Evolutionary conservation across 2,113 vertebrate genomes (phyloP).

Genomic region (Verasper variegatus): DNA sequence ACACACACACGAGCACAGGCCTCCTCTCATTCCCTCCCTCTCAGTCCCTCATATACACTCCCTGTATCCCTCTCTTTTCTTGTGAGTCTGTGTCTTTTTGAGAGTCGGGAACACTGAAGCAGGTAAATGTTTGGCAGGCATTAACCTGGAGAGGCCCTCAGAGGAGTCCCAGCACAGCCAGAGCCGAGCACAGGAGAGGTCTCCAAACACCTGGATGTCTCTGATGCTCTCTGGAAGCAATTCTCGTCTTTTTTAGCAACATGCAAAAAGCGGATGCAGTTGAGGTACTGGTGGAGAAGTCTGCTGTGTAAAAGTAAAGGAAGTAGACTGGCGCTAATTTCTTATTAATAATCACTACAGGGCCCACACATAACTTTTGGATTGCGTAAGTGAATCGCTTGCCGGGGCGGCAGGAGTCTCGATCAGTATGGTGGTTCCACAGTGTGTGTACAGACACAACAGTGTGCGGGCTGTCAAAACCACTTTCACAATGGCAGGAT

Average conservation of each 20-base stretch:
- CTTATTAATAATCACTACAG: constrained; percentile 7
- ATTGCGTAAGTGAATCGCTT: constrained; percentile 41
- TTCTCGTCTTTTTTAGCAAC: constrained; percentile 56
- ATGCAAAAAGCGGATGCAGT: constrained; percentile 32
- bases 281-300: constrained; percentile 15
- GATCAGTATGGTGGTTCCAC: constrained; percentile 26
- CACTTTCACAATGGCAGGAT: constrained; percentile 83
- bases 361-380: constrained; percentile 28
- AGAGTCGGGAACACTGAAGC: constrained; percentile 68
- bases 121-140: constrained; percentile 78
- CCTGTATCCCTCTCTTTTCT: constrained; percentile 62
- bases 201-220: constrained; percentile 77
- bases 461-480: constrained; percentile 64
- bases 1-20: constrained; percentile 31
- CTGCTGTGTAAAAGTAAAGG: constrained; percentile 15
- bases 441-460: constrained; percentile 58
- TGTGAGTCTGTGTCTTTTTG: constrained; percentile 67
- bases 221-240: constrained; percentile 71
- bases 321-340: constrained; percentile 17
- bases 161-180: constrained; percentile 55
- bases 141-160: constrained; percentile 69
- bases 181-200: constrained; percentile 63
- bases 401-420: neutral
- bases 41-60: constrained; percentile 57
- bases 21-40: constrained; percentile 60